Base-by-base conservation (phyloP, 1,140 invertebrate species). In the Drosophila melanica region DNA sequence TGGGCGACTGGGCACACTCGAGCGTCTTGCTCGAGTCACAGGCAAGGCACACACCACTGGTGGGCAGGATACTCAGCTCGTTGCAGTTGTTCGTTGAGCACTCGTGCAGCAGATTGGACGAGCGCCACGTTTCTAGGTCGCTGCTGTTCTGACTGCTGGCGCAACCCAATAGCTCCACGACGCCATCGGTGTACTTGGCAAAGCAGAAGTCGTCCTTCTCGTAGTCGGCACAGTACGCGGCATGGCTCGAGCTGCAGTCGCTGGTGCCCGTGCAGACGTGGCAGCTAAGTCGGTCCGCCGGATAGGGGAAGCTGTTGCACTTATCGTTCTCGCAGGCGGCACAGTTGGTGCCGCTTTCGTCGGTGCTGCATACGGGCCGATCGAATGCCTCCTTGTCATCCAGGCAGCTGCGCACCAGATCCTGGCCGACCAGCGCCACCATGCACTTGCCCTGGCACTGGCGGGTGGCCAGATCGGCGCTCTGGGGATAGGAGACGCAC, bases 331-430 rank as follows among this genome's bases (percentile, higher is more conserved):
- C 57, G 37, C 90, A 91, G 50, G 65, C n/a, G 45, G 81, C 72
- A 35, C 90, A 91, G 23, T 76, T 75, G 0, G 8, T 72, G 44
- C 78, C 77, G 11, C 63, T 81, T 3, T 20, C 67, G 42, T 81
- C 80, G 4, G 33, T 69, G 45, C 11, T 72, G 48, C 90, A 91
- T 1, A 44, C 55, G 2, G 20, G 16, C 0, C 75, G 90, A 39
- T 87, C 84, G 7, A 58, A 70, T 14, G 55, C 8, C 53, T 91
- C 90, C 69, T 91, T 91, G 50, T 91, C 90, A 55, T 91, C 74
- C 51, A 90, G 45, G 7, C 90, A 91, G 8, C 76, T 71, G 7
- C 90, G 90, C 18, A 91, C 18, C 11, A 91, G 33, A 0, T 65
- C 53, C 44, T 65, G 48, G 8, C 62, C 67, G 11, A 11, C 20